phyloP scores from a whole-genome alignment of 2,888 invertebrate genomes.

The Trissolcus japonicus region DNA sequence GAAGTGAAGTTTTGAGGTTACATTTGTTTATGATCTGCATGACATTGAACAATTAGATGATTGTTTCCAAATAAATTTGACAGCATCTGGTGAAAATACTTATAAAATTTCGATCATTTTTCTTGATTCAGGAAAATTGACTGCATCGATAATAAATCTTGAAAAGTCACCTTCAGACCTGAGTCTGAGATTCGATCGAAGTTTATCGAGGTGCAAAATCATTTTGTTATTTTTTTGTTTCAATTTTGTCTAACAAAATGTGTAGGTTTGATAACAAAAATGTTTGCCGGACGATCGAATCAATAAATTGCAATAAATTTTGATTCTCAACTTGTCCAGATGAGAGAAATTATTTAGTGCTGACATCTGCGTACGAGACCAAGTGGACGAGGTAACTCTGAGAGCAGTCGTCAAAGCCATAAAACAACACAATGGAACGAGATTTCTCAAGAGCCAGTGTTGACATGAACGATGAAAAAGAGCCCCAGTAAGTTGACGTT shows the following conservation, averaged over 20 bases:
- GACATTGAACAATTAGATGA: too few species aligned
- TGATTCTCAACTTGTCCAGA: slow-evolving; percentile 12
- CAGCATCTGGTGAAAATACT: too few species aligned
- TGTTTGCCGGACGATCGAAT: neutral
- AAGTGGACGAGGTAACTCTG: slow-evolving; percentile 26
- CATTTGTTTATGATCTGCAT: too few species aligned
- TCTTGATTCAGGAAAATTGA: too few species aligned
- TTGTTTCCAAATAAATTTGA: too few species aligned
- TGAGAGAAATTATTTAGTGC: slow-evolving; percentile 32
- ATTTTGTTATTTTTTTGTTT: neutral
- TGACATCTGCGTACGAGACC: slow-evolving; percentile 32
- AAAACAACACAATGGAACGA: slow-evolving; percentile 66
- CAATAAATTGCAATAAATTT: slow-evolving; percentile 4
- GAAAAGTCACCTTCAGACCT: too few species aligned
- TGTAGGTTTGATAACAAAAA: neutral
- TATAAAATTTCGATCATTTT: too few species aligned
- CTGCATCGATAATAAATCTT: too few species aligned
- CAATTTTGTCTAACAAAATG: neutral
- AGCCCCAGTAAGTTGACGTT: slow-evolving; percentile 68
- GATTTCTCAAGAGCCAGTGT: slow-evolving; percentile 61
- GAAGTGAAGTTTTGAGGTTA: too few species aligned
- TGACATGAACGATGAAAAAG: slow-evolving; percentile 71
- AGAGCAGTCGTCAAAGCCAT: slow-evolving; percentile 24
- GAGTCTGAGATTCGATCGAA: too few species aligned
- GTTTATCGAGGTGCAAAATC: too few species aligned